Base-by-base conservation (phyloP, 2,888 invertebrate genomes). In the Julus scanicus region DNA sequence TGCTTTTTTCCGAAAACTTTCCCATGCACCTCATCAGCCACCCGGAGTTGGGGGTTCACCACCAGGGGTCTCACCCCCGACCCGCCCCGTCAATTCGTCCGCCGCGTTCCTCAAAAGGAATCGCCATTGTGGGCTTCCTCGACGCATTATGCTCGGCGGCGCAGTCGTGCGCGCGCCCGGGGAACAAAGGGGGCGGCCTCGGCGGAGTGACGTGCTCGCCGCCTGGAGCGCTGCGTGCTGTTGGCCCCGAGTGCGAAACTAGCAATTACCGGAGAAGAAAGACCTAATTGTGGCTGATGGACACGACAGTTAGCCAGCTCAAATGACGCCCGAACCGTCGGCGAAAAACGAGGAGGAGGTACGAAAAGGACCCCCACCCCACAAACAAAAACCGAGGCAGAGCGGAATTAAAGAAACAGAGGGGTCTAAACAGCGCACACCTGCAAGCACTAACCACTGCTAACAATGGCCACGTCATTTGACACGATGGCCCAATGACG, bases 241-340 rank as follows among this genome's bases (percentile, higher is more conserved):
- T 48, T 48, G 48, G 48, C 48, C 48, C 48, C 48, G 48, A 71
- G 71, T 71, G 71, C 71, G 71, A 71, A 71, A 71, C 71, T 71
- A 29, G 71, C 71, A 71, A 71, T 71, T 71, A 71, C n/a, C 29
- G 71, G 71, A 71, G 71, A 71, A 71, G 71, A 71, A 71, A 71
- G 71, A 29, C 71, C 71, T 71, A 71, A 71, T 71, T 71, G 71
- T 71, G 71, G 71, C 71, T 71, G 71, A 71, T 71, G 71, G 71
- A 71, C 71, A 71, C 71, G 71, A 71, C 71, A 71, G 71, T 71
- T 71, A 71, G 71, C n/a, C 4, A 71, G 71, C 71, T 71, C 71
- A 29, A 71, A 71, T 71, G 71, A 71, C 71, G 71, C 29, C 71
- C 20, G 63, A n/a, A n/a, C 63, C 63, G 63, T 17, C 53, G 53